phyloP scores from a whole-genome alignment of 2,888 invertebrate genomes.

The Camptogramma bilineatum region DNA sequence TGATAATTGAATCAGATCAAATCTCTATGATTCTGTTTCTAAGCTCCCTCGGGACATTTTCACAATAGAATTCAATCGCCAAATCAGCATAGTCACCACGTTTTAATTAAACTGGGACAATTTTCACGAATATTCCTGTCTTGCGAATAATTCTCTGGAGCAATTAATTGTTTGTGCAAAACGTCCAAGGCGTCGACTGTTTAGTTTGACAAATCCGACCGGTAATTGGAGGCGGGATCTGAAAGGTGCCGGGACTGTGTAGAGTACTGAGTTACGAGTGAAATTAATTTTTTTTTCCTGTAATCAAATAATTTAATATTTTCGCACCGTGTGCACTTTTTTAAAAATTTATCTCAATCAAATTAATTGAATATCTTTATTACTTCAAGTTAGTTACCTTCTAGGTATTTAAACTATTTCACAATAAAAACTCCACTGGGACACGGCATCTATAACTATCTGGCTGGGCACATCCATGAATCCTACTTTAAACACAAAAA shows the following conservation, averaged over 20 bases:
- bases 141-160: slow-evolving; percentile 47
- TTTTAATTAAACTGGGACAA: slow-evolving; percentile 33
- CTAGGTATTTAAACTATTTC: too few relatives aligned
- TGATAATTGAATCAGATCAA: neutral
- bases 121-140: slow-evolving; percentile 32
- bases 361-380: too few relatives aligned
- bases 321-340: too few relatives aligned
- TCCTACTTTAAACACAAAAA: too few relatives aligned
- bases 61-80: slow-evolving; percentile 26
- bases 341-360: too few relatives aligned
- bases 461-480: too few relatives aligned
- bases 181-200: slow-evolving; percentile 53
- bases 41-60: slow-evolving; percentile 5
- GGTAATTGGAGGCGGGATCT: slow-evolving; percentile 54
- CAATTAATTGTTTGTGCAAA: slow-evolving; percentile 56
- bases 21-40: neutral
- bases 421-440: too few relatives aligned
- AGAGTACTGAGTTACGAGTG: neutral
- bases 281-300: too few relatives aligned
- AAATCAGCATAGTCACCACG: slow-evolving; percentile 34
- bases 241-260: slow-evolving; percentile 8
- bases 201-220: slow-evolving; percentile 64
- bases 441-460: too few relatives aligned
- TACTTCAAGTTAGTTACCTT: too few relatives aligned
- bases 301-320: too few relatives aligned